Conservation (phyloP, 2,113 vertebrate genomes). For the Gavia stellata region DNA sequence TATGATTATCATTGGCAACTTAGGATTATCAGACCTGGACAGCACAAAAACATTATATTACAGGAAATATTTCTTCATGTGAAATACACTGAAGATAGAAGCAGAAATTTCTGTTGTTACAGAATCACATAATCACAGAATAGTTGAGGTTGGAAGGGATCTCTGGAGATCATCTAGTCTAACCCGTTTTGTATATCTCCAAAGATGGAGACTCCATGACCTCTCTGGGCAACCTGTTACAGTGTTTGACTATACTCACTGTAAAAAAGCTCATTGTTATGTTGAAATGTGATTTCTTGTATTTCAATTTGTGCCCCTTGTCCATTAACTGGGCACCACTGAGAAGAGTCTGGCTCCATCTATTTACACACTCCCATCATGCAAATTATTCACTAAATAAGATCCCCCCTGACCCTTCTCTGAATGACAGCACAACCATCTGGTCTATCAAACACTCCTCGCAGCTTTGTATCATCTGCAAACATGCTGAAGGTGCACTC, state of each 20-base stretch:
- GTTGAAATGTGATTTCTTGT: background rate
- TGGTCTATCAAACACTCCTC: background rate
- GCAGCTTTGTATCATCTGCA: background rate
- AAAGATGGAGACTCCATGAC: background rate
- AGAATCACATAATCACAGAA: background rate
- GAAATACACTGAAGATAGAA: background rate
- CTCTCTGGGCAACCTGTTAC: background rate
- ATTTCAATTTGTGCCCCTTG: background rate
- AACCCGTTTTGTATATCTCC: background rate
- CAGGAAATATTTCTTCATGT: background rate
- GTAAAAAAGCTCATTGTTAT: background rate
- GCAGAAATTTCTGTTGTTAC: background rate
- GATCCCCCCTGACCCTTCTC: background rate
- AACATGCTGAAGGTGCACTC: background rate
- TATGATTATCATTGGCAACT: background rate
- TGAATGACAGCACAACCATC: background rate
- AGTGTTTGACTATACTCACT: background rate
- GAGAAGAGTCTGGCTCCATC: background rate
- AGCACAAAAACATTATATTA: background rate
- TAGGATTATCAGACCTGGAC: background rate
- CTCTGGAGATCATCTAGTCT: background rate
- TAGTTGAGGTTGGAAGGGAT: background rate
- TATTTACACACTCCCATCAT: background rate
- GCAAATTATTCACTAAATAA: background rate
- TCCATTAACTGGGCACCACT: background rate